Conservation (phyloP, 2,888 invertebrate genomes). For the Rhodophaea formosa region DNA sequence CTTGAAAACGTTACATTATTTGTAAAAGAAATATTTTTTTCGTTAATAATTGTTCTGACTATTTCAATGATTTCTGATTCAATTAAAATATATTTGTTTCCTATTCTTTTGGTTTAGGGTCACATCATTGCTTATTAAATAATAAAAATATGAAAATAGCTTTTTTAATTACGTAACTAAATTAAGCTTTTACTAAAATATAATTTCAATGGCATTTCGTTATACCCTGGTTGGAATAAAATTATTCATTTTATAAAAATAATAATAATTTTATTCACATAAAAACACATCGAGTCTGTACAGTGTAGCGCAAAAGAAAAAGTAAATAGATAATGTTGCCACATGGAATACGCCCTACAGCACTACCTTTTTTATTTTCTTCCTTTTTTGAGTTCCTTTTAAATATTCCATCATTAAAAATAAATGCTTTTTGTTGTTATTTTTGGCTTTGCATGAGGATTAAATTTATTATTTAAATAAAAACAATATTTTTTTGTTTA, state of each 20-base stretch:
- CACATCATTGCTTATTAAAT: neutral
- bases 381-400: constrained; percentile 32
- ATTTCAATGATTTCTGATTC: neutral
- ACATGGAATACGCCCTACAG: constrained; percentile 44
- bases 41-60: neutral
- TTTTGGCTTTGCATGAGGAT: constrained; percentile 46
- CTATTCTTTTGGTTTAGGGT: constrained; percentile 1
- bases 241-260: constrained; percentile 24
- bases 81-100: neutral
- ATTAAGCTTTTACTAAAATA: constrained; percentile 29
- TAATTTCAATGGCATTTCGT: constrained; percentile 69
- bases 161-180: constrained; percentile 1
- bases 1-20: neutral
- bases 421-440: neutral
- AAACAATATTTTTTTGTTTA: neutral
- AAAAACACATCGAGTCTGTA: constrained; percentile 70
- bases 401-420: constrained; percentile 5
- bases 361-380: constrained; percentile 52
- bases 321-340: constrained; percentile 69
- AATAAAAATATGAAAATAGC: neutral
- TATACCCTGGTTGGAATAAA: constrained; percentile 48
- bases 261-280: constrained; percentile 33
- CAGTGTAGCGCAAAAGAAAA: constrained; percentile 60
- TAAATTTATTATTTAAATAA: constrained; percentile 17
- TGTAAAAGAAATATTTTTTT: too few relatives aligned